Base-by-base conservation (phyloP, 1,140 invertebrate species). In the Lycorma delicatula region DNA sequence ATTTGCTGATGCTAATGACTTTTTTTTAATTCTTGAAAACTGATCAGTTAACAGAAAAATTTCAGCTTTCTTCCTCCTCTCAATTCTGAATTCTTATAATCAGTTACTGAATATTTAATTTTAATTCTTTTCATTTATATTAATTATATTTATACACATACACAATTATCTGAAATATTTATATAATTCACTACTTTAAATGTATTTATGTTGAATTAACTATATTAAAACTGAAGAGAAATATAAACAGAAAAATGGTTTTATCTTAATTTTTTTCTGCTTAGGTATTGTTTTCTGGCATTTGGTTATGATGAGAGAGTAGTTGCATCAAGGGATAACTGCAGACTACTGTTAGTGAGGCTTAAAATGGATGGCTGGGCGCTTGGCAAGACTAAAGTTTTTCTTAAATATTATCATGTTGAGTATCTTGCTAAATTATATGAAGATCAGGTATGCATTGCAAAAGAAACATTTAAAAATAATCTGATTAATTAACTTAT, bases 381-480 rank as follows among this genome's bases (percentile, higher is more conserved):
- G 11, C 72, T 91, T n/a, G 88, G 88, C 20, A 87, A 86, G 66
- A 85, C 86, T 0, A 91, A 90, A 81, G 86, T 92, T 3, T 93
- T 93, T 68, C 74, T 93, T 0, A 91, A 91, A 66, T 91, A 91
- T 68, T 91, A 91, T 66, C 88, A 91, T 65, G 80, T 90, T 1
- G 88, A 92, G 71, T 83, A 86, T 59, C 72, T 93, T 1, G 81
- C 87, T 0, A 84, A 86, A 67, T 74, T 85, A 64, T 90, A 88
- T 68, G 87, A 91, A 68, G 80, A 86, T 58, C 77, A 84, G 68
- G 77, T 81, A 20, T 64, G 58, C 34, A 58, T 28, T n/a, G n/a
- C n/a, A n/a, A n/a, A n/a, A n/a, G n/a, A n/a, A n/a, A n/a, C n/a
- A n/a, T n/a, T n/a, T n/a, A n/a, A n/a, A n/a, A n/a, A n/a, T n/a